These are phyloP conservation scores for Drosophila kepulauana DNA, from an alignment of 1,140 invertebrate species.

Conservation along the genomic window DNA sequence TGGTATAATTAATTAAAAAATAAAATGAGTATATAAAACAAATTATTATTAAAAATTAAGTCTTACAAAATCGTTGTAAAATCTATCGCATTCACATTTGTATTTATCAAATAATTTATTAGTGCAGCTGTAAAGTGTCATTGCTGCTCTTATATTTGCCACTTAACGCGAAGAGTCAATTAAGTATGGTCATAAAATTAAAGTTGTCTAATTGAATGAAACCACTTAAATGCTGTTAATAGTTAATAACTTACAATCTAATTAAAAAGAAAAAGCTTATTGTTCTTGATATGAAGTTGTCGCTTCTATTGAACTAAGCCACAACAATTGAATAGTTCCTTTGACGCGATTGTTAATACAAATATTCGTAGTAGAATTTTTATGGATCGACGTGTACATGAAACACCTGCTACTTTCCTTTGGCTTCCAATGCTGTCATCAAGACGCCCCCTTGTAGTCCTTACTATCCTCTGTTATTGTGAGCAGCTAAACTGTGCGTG, in stretches of 20 bases:
- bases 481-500: constrained; percentile 5
- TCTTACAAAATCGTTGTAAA: not conserved
- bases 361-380: too few species aligned
- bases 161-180: not conserved
- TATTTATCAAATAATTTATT: not conserved
- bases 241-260: not conserved
- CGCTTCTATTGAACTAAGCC: not conserved
- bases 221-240: constrained; percentile 1
- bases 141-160: not conserved
- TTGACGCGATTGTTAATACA: too few species aligned
- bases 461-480: not conserved
- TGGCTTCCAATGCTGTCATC: constrained; percentile 9
- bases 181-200: not conserved
- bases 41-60: not conserved
- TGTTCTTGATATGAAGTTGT: not conserved
- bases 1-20: too few species aligned
- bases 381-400: not conserved
- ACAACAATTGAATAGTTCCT: too few species aligned
- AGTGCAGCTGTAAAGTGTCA: not conserved
- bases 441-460: not conserved
- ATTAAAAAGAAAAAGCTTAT: not conserved
- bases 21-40: too few species aligned
- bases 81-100: too few species aligned
- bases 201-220: not conserved
- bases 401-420: not conserved